Evolutionary conservation across 2,113 vertebrate genomes (phyloP), one percentile per base, ranked within the genome.

Genomic region (Neodon shergylaensis): DNA sequence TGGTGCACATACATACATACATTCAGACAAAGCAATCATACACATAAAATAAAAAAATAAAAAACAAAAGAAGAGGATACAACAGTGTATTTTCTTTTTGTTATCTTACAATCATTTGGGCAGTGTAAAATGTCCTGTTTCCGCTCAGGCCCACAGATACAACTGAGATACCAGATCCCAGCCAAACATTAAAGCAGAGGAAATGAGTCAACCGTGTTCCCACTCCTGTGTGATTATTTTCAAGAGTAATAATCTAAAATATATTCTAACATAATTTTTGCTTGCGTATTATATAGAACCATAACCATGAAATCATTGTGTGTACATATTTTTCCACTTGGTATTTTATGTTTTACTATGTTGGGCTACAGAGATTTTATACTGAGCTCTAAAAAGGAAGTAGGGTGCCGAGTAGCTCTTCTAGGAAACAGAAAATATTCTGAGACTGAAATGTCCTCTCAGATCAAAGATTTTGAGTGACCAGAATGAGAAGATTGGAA

Each of bases 161-260:
- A 82, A 39, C 54, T 58, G 36, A 61, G 36, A 61, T n/a, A 21
- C 33, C 52, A 58, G 77, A 93, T 91, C 22, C 65, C 78, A 16
- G n/a, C 47, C 84, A 96, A 95, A 91, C 91, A 89, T 54, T 79
- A 86, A 89, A 85, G 47, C 92, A 89, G 72, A 95, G 58, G 93
- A 93, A 72, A 79, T 58, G 49, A 95, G 33, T 91, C 65, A 94
- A 54, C 68, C 7, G 77, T 19, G 61, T 14, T 61, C 28, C 28
- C 12, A 58, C 5, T 1, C 39, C 65, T 26, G 7, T 28, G n/a
- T 54, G 85, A 94, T 91, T 88, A 44, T 93, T 61, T 47, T 22
- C 28, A 91, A n/a, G 21, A 28, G 79, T 28, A 61, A 82, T 58
- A 58, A 26, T 61, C 58, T 61, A 82, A 39, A 61, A 26, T 61